Evolutionary conservation across 23 tunicate genomes (phyloP).

Genomic region (Trididemnum miniatum): DNA sequence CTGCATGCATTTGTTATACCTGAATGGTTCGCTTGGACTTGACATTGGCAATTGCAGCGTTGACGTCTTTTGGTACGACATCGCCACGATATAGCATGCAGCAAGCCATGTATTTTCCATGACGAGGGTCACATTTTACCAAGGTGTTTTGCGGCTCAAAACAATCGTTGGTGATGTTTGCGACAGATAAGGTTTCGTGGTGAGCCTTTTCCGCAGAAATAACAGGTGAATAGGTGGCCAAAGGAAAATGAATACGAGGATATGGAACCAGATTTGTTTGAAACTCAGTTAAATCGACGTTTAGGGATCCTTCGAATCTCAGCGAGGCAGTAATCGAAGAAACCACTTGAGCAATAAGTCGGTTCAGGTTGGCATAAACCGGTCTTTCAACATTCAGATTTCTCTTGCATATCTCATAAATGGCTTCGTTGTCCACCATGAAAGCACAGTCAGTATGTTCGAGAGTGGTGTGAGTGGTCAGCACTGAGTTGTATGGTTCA

Average conservation of each 20-base stretch:
- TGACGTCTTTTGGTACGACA: conserved; percentile 67
- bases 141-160: conserved; percentile 47
- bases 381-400: conserved; percentile 50
- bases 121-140: conserved; percentile 64
- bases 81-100: conserved; percentile 65
- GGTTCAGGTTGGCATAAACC: conserved; percentile 49
- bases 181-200: conserved; percentile 48
- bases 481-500: conserved; percentile 45
- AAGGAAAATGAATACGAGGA: conserved; percentile 75
- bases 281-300: conserved; percentile 74
- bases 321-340: conserved; percentile 78
- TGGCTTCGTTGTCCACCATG: conserved; percentile 45
- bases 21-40: conserved; percentile 54
- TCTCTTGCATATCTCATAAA: conserved; percentile 23
- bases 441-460: conserved; percentile 51
- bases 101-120: conserved; percentile 70
- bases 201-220: conserved; percentile 66
- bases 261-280: conserved; percentile 75
- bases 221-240: conserved; percentile 66
- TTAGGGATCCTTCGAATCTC: conserved; percentile 65
- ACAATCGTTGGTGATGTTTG: conserved; percentile 49
- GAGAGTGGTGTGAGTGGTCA: conserved; percentile 43
- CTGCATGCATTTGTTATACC: no score
- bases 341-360: conserved; percentile 47
- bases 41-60: conserved; percentile 51